Percentiles rank a stretch among this genome's conserved stretches.
phyloP scores from a whole-genome alignment of 2,113 vertebrate species.

The Lynx canadensis region DNA sequence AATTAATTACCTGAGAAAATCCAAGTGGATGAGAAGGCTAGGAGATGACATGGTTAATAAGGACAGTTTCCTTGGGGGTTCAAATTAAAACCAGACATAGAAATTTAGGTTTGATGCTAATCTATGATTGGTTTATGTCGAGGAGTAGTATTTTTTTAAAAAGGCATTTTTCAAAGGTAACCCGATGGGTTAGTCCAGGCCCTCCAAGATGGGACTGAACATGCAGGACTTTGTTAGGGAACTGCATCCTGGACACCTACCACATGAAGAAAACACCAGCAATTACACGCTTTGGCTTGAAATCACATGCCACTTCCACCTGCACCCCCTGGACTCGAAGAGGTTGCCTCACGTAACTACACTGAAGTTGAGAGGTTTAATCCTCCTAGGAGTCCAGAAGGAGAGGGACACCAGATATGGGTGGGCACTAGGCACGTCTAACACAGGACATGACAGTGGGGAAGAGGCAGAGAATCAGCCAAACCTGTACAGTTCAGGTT shows the following conservation, averaged over 20 bases:
- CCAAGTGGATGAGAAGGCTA: background rate
- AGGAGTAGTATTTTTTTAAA: background rate
- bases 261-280: background rate
- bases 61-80: background rate
- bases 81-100: background rate
- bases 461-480: background rate
- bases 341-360: background rate
- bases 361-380: background rate
- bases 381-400: background rate
- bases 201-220: background rate
- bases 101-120: background rate
- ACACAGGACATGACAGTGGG: background rate
- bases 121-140: background rate
- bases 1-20: background rate
- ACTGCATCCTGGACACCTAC: no score
- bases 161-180: background rate
- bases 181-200: background rate
- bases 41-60: background rate
- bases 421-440: background rate
- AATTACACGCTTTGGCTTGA: background rate
- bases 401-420: background rate
- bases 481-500: background rate
- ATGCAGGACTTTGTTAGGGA: background rate
- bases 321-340: background rate
- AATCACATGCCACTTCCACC: background rate